Evolutionary conservation across 2,888 invertebrate genomes (phyloP), one percentile per base, ranked within the genome.

Genomic region (Tromatobia lineatoria): DNA sequence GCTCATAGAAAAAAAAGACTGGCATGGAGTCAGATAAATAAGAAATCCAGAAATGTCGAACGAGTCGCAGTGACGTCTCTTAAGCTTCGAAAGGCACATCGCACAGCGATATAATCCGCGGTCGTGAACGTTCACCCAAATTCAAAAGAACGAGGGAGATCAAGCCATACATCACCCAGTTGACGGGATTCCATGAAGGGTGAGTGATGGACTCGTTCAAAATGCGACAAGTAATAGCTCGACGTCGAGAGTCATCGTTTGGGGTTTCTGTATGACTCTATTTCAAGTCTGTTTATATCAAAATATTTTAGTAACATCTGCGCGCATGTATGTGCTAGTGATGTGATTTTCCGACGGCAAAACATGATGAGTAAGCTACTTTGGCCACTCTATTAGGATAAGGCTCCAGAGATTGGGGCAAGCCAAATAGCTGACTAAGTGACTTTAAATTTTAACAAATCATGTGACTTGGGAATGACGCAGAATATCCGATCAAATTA

Each of bases 161-260:
- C n/a, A 10, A 42, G 70, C 80, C 73, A 86, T 86, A 80, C 64
- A 86, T 86, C 84, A 87, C 67, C 71, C 73, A 73, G 74, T 80
- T 82, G 86, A 84, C 82, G 73, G 66, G 84, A 80, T 79, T 81
- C 79, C 66, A 77, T 59, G 76, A 81, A 82, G 79, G 70, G 70
- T 86, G 87, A 85, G 81, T 86, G 85, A 88, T 87, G 87, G 83
- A 85, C 84, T 82, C 66, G 74, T 80, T 80, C 82, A 74, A 85
- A 87, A 88, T 86, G 81, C 82, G 85, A 83, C 87, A 85, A 87
- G 87, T 83, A 87, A 84, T 86, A 82, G 84, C 69, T 81, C 80
- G 77, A 84, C 66, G 83, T 71, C 61, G 52, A 54, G 57, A 23
- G 34, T 45, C 57, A 79, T 66, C 80, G 80, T 75, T 83, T 70